Conservation (phyloP, 1,140 invertebrate species). For the Zophobas morio region DNA sequence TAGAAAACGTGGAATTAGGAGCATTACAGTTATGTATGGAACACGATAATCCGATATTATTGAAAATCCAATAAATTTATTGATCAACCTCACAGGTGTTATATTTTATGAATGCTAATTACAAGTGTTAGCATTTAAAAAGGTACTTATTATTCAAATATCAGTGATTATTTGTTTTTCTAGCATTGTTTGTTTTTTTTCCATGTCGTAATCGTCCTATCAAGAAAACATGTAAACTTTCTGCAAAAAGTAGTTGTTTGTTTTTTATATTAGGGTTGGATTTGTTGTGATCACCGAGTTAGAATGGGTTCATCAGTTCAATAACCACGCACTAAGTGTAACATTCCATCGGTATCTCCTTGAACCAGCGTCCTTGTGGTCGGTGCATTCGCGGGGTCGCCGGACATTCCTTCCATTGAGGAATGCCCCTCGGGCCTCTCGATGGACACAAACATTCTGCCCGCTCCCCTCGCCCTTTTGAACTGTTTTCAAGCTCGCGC, state of each 20-base stretch:
- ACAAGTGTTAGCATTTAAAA: not conserved
- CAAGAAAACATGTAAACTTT: not conserved
- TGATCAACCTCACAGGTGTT: not conserved
- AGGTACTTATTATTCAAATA: not conserved
- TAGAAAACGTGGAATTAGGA: too few species aligned
- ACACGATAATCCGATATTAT: not conserved
- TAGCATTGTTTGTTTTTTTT: not conserved
- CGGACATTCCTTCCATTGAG: conserved; percentile 60
- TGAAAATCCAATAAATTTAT: not conserved
- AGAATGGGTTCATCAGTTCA: conserved; percentile 44
- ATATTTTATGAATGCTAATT: not conserved
- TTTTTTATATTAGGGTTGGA: not conserved
- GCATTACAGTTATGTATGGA: too few species aligned
- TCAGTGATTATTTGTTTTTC: not conserved
- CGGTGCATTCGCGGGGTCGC: conserved; percentile 58
- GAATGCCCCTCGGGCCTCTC: conserved; percentile 61
- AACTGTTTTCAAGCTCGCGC: conserved; percentile 41
- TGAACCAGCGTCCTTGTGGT: conserved; percentile 62
- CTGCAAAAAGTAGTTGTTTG: not conserved
- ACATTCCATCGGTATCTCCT: conserved; percentile 58
- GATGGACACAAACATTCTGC: conserved; percentile 63
- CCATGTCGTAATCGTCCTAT: not conserved
- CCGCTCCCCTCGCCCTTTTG: conserved; percentile 54
- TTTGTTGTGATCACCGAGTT: conserved; percentile 13
- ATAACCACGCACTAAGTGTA: conserved; percentile 53